phyloP scores from a whole-genome alignment of 2,888 invertebrate species.

The Blastobasis lacticolella region DNA sequence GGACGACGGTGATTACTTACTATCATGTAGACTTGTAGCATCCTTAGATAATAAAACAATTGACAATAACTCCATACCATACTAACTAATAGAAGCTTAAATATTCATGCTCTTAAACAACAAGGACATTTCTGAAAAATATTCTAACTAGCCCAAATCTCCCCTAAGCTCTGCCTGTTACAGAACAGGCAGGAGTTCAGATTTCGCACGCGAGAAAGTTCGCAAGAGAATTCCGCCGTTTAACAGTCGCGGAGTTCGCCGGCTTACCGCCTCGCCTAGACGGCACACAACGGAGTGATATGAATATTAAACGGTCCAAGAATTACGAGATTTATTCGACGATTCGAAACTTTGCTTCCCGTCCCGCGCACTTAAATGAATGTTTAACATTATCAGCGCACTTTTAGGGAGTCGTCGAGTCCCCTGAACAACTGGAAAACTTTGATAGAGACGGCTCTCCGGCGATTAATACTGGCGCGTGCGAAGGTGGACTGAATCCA shows the following conservation, averaged over 20 bases:
- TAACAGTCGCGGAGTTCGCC: slow-evolving; percentile 14
- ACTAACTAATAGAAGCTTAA: too few species aligned
- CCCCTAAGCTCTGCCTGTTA: too few species aligned
- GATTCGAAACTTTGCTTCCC: slow-evolving; percentile 54
- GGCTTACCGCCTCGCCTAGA: slow-evolving; percentile 14
- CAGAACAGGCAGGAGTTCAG: too few species aligned
- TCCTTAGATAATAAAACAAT: too few species aligned
- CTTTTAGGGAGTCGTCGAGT: slow-evolving; percentile 63
- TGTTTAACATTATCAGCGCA: slow-evolving; percentile 71
- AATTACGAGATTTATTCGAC: slow-evolving; percentile 70
- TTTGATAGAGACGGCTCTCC: slow-evolving; percentile 70
- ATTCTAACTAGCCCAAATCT: too few species aligned
- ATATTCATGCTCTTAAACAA: too few species aligned
- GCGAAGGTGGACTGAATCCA: slow-evolving; percentile 64
- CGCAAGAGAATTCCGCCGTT: slow-evolving; percentile 4
- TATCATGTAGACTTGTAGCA: too few species aligned
- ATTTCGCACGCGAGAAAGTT: too few species aligned
- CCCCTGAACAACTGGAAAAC: slow-evolving; percentile 65
- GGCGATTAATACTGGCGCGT: slow-evolving; percentile 68
- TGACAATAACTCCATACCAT: too few species aligned
- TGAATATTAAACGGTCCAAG: slow-evolving; percentile 73
- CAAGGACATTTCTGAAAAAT: too few species aligned
- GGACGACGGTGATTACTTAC: too few species aligned
- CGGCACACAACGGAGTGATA: slow-evolving; percentile 42
- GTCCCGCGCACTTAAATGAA: slow-evolving; percentile 64